Conservation (phyloP, 2,888 invertebrate species). For the Notodonta dromedarius region DNA sequence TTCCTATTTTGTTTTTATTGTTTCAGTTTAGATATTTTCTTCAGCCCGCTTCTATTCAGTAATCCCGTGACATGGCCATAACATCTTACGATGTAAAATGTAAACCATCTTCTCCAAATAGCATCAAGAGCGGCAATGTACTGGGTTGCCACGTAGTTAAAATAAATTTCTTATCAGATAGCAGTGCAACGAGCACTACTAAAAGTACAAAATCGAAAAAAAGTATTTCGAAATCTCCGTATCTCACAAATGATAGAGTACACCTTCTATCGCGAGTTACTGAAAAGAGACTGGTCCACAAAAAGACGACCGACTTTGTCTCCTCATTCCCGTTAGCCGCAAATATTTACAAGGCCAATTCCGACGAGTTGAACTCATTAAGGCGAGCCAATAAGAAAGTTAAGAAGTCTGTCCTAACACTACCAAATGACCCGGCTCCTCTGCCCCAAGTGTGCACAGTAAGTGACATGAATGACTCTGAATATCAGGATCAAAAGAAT, state of each 20-base stretch:
- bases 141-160: conserved; percentile 38
- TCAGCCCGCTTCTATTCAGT: conserved; percentile 6
- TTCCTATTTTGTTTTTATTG: conserved; percentile 6
- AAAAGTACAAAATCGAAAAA: conserved; percentile 46
- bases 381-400: conserved; percentile 57
- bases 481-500: conserved; percentile 53
- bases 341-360: conserved; percentile 70
- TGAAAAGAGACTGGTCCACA: conserved; percentile 58
- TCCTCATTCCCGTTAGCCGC: conserved; percentile 64
- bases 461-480: conserved; percentile 73
- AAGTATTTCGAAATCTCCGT: conserved; percentile 51
- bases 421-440: conserved; percentile 59
- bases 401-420: conserved; percentile 69
- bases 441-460: conserved; percentile 62
- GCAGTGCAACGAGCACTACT: conserved; percentile 38
- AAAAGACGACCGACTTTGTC: conserved; percentile 48
- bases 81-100: conserved; percentile 41
- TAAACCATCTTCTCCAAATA: conserved; percentile 39
- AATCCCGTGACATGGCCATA: conserved; percentile 53
- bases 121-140: conserved; percentile 34
- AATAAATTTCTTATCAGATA: conserved; percentile 41
- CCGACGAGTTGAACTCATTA: conserved; percentile 61
- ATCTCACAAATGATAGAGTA: conserved; percentile 53
- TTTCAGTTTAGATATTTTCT: conserved; percentile 25
- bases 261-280: conserved; percentile 56